Percentiles rank a stretch among this genome's conserved stretches.
phyloP scores from a whole-genome alignment of 2,797 vertebrate genomes.

The Brotula barbata region DNA sequence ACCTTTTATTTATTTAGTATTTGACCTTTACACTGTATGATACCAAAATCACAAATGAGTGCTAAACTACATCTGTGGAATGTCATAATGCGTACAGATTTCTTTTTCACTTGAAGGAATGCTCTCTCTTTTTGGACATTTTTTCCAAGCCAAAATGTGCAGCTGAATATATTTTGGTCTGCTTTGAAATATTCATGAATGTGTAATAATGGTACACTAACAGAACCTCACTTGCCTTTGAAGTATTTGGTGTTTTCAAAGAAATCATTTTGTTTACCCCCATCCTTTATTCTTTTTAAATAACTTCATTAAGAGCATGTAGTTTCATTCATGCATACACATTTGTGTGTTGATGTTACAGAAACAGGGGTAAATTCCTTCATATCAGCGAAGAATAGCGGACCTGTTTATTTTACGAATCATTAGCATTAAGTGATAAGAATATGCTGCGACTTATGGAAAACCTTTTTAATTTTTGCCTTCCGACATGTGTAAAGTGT shows the following conservation, averaged over 20 bases:
- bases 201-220: constrained; percentile 39
- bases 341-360: constrained; percentile 32
- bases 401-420: constrained; percentile 27
- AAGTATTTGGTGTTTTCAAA: constrained; percentile 69
- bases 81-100: constrained; percentile 34
- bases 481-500: constrained; percentile 43
- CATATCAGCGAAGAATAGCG: constrained; percentile 7
- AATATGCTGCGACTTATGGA: constrained; percentile 33
- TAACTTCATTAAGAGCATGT: constrained; percentile 12
- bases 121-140: constrained; percentile 32
- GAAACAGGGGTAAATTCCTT: constrained; percentile 17
- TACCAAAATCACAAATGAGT: constrained; percentile 50
- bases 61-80: constrained; percentile 33
- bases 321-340: constrained; percentile 9
- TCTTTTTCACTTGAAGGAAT: constrained; percentile 31
- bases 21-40: constrained; percentile 63
- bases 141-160: constrained; percentile 37
- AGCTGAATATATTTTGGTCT: constrained; percentile 70
- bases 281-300: too few species aligned
- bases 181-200: constrained; percentile 45
- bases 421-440: constrained; percentile 31
- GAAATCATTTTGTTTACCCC: constrained; percentile 45
- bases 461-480: constrained; percentile 54
- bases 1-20: constrained; percentile 29
- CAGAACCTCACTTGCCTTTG: constrained; percentile 62